phyloP scores from a whole-genome alignment of 1,140 invertebrate genomes.

The Ooceraea biroi region DNA sequence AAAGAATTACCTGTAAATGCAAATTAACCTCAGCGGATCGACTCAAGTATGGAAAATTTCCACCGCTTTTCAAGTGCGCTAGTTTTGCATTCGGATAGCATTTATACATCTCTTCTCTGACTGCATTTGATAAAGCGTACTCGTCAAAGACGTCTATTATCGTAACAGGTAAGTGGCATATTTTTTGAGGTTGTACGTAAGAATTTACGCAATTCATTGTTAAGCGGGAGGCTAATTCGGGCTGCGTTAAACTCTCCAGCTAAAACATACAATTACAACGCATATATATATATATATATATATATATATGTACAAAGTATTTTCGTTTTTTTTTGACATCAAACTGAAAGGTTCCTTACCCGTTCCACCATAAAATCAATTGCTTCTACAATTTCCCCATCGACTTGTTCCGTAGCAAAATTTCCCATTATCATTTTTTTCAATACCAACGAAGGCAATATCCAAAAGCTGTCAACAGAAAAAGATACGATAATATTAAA shows the following conservation, averaged over 20 bases:
- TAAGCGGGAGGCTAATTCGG: conserved; percentile 94
- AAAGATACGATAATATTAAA: conserved; percentile 25
- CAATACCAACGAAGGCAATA: conserved; percentile 93
- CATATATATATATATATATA: neutral
- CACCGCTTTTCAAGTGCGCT: conserved; percentile 95
- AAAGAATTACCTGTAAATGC: conserved; percentile 91
- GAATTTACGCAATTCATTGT: conserved; percentile 94
- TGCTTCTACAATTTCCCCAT: conserved; percentile 92
- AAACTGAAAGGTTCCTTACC: conserved; percentile 86
- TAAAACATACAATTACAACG: conserved; percentile 83
- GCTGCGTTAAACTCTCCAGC: conserved; percentile 93
- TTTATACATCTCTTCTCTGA: conserved; percentile 94
- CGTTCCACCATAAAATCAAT: conserved; percentile 97
- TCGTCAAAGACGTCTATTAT: conserved; percentile 97
- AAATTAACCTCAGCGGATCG: conserved; percentile 96
- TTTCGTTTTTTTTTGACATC: neutral
- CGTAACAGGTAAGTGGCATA: conserved; percentile 91
- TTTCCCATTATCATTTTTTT: conserved; percentile 97
- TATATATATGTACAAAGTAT: neutral
- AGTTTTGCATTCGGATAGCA: conserved; percentile 95
- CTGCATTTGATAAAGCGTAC: conserved; percentile 92
- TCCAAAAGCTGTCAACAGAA: conserved; percentile 91
- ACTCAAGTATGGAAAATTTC: conserved; percentile 97
- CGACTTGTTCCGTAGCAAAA: conserved; percentile 91
- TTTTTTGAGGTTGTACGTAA: conserved; percentile 93